phyloP scores from a whole-genome alignment of 2,797 vertebrate genomes.

The Buceros bicornis region DNA sequence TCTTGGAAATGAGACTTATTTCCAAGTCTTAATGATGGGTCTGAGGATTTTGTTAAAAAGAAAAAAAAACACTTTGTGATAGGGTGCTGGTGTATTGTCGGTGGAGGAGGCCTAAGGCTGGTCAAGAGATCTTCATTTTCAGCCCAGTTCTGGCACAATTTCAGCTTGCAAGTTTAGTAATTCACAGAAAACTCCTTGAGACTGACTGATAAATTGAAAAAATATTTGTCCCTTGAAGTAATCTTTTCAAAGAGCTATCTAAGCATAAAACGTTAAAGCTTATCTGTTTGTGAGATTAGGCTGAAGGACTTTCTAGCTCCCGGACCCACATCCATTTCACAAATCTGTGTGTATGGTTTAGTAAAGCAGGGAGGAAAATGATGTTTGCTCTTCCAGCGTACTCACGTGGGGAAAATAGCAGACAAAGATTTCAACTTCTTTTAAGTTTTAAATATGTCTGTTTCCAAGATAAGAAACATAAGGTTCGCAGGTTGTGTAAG shows the following conservation, averaged over 20 bases:
- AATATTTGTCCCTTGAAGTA: neutral
- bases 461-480: constrained; percentile 19
- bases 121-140: neutral
- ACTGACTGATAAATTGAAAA: neutral
- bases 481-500: neutral
- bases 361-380: neutral
- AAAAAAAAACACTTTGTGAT: neutral
- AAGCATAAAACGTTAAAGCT: neutral
- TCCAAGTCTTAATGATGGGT: neutral
- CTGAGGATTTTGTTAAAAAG: neutral
- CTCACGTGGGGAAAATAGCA: neutral
- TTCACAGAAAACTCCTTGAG: neutral
- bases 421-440: neutral
- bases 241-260: neutral
- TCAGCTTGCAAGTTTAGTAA: neutral
- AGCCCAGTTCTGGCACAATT: neutral
- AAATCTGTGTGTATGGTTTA: neutral
- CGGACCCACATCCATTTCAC: neutral
- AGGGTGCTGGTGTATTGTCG: neutral
- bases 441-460: neutral
- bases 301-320: neutral
- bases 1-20: neutral
- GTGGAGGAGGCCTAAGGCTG: neutral
- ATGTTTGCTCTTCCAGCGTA: neutral
- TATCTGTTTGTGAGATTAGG: neutral